phyloP scores from a whole-genome alignment of 2,888 invertebrate species.

The Dicycla oo region DNA sequence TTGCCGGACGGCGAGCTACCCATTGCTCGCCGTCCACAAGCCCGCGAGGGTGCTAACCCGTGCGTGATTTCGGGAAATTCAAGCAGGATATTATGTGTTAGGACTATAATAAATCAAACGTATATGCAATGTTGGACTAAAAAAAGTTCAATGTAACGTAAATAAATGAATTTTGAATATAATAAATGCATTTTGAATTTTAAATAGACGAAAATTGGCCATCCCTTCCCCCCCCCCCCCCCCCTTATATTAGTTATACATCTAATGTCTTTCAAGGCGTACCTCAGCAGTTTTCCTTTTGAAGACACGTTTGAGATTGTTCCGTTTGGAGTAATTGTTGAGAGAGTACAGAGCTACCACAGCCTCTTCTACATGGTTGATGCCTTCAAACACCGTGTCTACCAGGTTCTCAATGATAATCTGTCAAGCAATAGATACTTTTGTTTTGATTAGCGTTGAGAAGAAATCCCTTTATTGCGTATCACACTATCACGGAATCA shows the following conservation, averaged over 20 bases:
- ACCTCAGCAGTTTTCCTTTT: slow-evolving; percentile 92
- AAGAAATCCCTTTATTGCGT: too few relatives aligned
- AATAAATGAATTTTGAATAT: too few relatives aligned
- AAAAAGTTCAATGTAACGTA: too few relatives aligned
- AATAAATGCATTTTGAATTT: too few relatives aligned
- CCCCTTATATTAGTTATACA: too few relatives aligned
- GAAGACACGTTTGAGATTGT: slow-evolving; percentile 93
- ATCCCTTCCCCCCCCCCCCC: too few relatives aligned
- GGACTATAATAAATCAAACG: too few relatives aligned
- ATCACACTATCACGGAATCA: too few relatives aligned
- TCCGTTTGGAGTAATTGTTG: slow-evolving; percentile 94
- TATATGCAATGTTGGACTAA: too few relatives aligned
- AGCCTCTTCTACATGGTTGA: slow-evolving; percentile 95
- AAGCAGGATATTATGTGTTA: not conserved
- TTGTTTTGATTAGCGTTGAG: not conserved
- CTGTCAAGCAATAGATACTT: slow-evolving; percentile 77
- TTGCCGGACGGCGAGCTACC: too few relatives aligned
- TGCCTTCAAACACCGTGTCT: slow-evolving; percentile 94
- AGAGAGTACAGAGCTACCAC: slow-evolving; percentile 94
- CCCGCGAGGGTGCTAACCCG: not conserved
- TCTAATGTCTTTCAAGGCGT: slow-evolving; percentile 55
- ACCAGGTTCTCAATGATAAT: slow-evolving; percentile 96
- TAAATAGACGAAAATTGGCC: too few relatives aligned
- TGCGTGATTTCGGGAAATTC: not conserved
- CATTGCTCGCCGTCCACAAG: too few relatives aligned